These are phyloP conservation scores for Pseudochromis fuscus DNA, from an alignment of 2,797 vertebrate species.

Conservation along the genomic window DNA sequence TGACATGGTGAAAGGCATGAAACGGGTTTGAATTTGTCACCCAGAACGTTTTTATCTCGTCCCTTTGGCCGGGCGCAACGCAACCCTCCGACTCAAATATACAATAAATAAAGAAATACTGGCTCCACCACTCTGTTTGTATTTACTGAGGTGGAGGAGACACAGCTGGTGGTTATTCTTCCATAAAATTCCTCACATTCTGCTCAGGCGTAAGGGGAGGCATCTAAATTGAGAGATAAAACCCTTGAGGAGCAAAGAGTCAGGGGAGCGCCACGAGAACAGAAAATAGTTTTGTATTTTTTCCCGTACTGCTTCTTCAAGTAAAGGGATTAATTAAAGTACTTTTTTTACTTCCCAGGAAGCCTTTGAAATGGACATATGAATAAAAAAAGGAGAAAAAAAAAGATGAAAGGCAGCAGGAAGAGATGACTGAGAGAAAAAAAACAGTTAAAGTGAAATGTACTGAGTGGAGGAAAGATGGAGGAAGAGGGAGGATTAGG, in stretches of 20 bases:
- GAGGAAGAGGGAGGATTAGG: constrained; percentile 21
- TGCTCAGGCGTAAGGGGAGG: constrained; percentile 20
- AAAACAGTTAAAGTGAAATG: constrained; percentile 9
- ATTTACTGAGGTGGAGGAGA: constrained; percentile 32
- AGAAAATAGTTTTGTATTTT: background rate
- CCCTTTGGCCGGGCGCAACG: background rate
- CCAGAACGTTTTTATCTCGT: constrained; percentile 39
- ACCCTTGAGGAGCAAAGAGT: constrained; percentile 13
- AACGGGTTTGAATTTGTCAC: constrained; percentile 57
- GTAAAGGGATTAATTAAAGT: constrained; percentile 35
- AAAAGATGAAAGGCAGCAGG: constrained; percentile 11
- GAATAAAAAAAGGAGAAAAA: background rate
- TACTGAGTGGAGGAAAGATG: background rate
- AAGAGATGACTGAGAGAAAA: constrained; percentile 7
- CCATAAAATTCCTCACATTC: constrained; percentile 52
- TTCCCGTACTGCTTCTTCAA: background rate
- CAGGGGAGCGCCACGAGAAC: constrained; percentile 9
- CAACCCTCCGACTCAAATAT: background rate
- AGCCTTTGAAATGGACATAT: constrained; percentile 22
- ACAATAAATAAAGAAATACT: constrained; percentile 7
- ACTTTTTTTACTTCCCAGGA: background rate
- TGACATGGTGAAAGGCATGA: constrained; percentile 56
- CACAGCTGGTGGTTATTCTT: constrained; percentile 56
- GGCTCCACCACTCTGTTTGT: constrained; percentile 19
- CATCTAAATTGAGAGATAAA: constrained; percentile 32